Evolutionary conservation across 2,797 vertebrate genomes (phyloP).

Genomic region (Pseudotriccus pelzelni): DNA sequence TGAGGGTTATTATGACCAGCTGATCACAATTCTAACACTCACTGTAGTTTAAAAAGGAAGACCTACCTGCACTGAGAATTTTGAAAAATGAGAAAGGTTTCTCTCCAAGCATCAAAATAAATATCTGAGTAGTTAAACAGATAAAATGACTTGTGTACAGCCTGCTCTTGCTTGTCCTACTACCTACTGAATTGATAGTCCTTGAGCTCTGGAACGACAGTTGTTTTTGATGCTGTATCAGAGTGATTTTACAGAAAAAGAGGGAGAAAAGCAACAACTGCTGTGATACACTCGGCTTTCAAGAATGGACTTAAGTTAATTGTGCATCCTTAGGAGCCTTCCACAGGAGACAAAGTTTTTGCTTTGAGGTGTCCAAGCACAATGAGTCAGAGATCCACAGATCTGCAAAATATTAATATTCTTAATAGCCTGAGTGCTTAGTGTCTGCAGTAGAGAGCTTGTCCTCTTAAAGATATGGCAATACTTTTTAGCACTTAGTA

Average conservation of each 20-base stretch:
- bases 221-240: neutral
- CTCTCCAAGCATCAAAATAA: neutral
- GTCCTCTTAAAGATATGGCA: constrained; percentile 6
- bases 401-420: constrained; percentile 33
- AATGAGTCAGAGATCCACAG: constrained; percentile 14
- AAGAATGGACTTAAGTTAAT: neutral
- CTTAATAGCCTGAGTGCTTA: constrained; percentile 18
- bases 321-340: neutral
- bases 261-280: neutral
- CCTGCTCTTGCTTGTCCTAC: neutral
- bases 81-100: neutral
- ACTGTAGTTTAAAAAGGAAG: neutral
- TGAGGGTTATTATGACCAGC: neutral
- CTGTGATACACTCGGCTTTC: neutral
- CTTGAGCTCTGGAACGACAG: neutral
- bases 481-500: neutral
- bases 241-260: neutral
- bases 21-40: neutral
- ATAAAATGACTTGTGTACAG: neutral
- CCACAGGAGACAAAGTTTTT: neutral
- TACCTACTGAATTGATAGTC: neutral
- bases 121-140: neutral
- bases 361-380: neutral
- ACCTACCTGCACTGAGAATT: neutral
- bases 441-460: neutral